Evolutionary conservation across 2,888 invertebrate genomes (phyloP).

Genomic region (Anarsia innoxiella): DNA sequence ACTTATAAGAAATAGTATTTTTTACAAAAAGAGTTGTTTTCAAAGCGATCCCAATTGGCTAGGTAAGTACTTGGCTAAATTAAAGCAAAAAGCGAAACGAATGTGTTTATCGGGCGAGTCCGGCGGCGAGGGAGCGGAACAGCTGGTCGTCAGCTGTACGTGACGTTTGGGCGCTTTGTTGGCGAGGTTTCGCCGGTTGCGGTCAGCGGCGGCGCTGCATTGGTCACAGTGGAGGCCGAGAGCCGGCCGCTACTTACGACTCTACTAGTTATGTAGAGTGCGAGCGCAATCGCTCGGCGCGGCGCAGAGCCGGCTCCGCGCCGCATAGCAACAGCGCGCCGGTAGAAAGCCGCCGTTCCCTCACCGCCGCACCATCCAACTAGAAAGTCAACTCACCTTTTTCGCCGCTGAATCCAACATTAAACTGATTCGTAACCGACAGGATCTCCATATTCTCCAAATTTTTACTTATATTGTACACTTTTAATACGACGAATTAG

Average conservation of each 20-base stretch:
- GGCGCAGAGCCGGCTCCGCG: slow-evolving; percentile 51
- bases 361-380: slow-evolving; percentile 35
- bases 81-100: slow-evolving; percentile 21
- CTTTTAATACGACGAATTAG: slow-evolving; percentile 62
- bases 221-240: too few relatives aligned
- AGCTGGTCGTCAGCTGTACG: slow-evolving; percentile 60
- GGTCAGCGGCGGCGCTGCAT: too few relatives aligned
- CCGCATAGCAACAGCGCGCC: slow-evolving; percentile 63
- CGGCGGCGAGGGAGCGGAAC: slow-evolving; percentile 43
- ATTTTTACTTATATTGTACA: slow-evolving; percentile 75
- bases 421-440: slow-evolving; percentile 84
- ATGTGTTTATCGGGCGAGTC: slow-evolving; percentile 24
- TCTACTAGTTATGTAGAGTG: neutral
- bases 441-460: slow-evolving; percentile 85
- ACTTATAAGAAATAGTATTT: too few relatives aligned
- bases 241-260: slow-evolving; percentile 1
- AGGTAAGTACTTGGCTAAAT: too few relatives aligned
- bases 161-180: slow-evolving; percentile 25
- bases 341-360: slow-evolving; percentile 67
- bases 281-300: slow-evolving; percentile 1
- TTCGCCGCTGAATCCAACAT: slow-evolving; percentile 84
- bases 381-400: slow-evolving; percentile 80
- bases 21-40: too few relatives aligned
- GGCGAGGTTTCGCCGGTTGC: slow-evolving; percentile 1
- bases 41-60: too few relatives aligned